Conservation (phyloP, 1,140 invertebrate genomes). For the Drosophila simulans region DNA sequence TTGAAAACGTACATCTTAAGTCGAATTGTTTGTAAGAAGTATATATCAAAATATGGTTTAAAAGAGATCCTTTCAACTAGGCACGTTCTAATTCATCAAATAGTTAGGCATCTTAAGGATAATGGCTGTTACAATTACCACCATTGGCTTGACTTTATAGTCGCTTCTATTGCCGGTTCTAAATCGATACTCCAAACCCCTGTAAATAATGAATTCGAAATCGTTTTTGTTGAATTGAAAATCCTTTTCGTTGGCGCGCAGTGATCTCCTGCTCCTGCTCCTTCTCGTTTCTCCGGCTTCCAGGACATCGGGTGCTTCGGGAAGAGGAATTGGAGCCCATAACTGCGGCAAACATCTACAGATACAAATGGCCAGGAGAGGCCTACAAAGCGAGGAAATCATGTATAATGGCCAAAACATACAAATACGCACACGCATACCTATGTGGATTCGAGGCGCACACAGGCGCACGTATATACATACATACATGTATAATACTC, state of each 20-base stretch:
- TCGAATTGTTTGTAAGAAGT: too few relatives aligned
- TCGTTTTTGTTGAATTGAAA: constrained; percentile 80
- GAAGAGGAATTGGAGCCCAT: constrained; percentile 10
- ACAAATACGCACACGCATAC: constrained; percentile 56
- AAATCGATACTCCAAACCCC: constrained; percentile 28
- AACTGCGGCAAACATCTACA: constrained; percentile 60
- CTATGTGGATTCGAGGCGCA: constrained; percentile 8
- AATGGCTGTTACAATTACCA: too few relatives aligned
- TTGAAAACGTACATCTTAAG: background rate
- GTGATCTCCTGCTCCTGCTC: constrained; percentile 39
- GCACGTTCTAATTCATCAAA: too few relatives aligned
- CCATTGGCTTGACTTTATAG: background rate
- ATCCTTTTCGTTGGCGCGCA: constrained; percentile 63
- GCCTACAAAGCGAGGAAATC: constrained; percentile 56
- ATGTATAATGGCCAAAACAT: constrained; percentile 70
- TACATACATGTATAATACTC: constrained; percentile 69
- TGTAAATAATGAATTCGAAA: constrained; percentile 75
- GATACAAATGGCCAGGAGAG: constrained; percentile 32
- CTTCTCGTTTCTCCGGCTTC: background rate
- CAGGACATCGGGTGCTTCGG: constrained; percentile 1
- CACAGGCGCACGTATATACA: constrained; percentile 15
- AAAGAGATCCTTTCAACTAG: too few relatives aligned
- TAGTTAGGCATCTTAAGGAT: too few relatives aligned
- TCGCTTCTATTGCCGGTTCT: background rate
- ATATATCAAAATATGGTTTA: too few relatives aligned